phyloP scores from a whole-genome alignment of 2,113 vertebrate genomes.

The Sterna hirundo region DNA sequence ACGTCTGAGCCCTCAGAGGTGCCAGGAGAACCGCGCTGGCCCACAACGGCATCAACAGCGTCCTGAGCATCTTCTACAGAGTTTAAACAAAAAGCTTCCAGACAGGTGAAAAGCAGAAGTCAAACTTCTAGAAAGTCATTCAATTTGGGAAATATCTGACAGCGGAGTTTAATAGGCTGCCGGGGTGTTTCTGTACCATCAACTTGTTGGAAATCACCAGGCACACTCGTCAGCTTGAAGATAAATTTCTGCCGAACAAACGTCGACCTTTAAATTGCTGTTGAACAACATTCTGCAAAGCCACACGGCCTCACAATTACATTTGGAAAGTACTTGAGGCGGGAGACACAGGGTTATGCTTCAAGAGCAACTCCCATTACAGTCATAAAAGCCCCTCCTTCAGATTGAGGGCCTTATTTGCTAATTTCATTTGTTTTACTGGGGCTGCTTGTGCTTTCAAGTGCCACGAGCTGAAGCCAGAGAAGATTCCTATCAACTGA shows the following conservation, averaged over 20 bases:
- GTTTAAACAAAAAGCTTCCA: fast-evolving
- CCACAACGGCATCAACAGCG: fast-evolving
- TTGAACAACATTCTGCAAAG: background rate
- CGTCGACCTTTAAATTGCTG: background rate
- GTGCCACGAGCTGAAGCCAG: fast-evolving
- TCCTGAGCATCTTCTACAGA: background rate
- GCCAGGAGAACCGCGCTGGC: fast-evolving
- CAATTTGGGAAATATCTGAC: background rate
- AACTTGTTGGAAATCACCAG: background rate
- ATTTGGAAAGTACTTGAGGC: background rate
- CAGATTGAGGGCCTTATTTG: background rate
- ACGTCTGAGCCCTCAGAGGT: background rate
- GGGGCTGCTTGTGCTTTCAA: background rate
- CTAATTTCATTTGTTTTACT: background rate
- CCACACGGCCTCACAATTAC: fast-evolving
- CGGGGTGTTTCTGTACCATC: background rate
- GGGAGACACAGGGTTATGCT: background rate
- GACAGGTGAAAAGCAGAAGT: background rate
- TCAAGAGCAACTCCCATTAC: background rate
- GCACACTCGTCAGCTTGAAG: background rate
- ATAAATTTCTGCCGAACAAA: background rate
- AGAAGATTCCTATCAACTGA: background rate
- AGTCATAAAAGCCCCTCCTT: background rate
- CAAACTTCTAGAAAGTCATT: background rate
- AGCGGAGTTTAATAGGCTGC: background rate